These are phyloP conservation scores for Ruditapes philippinarum DNA, from an alignment of 1,140 invertebrate genomes.

Conservation along the genomic window DNA sequence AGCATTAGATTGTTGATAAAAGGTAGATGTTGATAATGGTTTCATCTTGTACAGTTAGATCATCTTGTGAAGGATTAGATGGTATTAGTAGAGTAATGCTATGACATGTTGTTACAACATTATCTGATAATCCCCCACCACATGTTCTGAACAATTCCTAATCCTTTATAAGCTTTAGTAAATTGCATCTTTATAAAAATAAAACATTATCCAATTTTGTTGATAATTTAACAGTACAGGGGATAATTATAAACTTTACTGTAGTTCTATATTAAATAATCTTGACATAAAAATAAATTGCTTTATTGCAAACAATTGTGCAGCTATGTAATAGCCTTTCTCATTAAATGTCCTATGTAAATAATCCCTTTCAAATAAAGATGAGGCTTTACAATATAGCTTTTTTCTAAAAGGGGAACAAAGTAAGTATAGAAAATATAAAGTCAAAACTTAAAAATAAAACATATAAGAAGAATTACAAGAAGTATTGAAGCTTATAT, in stretches of 20 bases:
- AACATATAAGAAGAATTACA: too few species aligned
- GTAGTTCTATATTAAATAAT: too few species aligned
- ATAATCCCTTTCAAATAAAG: too few species aligned
- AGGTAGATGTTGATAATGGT: background rate
- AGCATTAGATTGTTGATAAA: background rate
- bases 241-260: background rate
- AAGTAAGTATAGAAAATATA: too few species aligned
- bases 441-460: too few species aligned
- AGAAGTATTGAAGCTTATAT: too few species aligned
- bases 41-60: conserved; percentile 11
- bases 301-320: too few species aligned
- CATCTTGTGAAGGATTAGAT: background rate
- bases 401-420: too few species aligned
- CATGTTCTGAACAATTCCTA: background rate
- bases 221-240: background rate
- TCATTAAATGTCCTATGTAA: too few species aligned
- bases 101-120: conserved; percentile 45
- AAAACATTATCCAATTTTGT: background rate
- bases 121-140: background rate
- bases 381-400: too few species aligned
- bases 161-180: conserved; percentile 35
- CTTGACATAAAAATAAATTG: too few species aligned
- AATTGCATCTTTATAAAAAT: background rate
- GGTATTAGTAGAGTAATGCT: conserved; percentile 47
- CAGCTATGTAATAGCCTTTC: too few species aligned